A percentile compares a stretch with the other conserved stretches of the same genome.
phyloP scores from a whole-genome alignment of 2,888 invertebrate species.

The Drosophila lutescens region DNA sequence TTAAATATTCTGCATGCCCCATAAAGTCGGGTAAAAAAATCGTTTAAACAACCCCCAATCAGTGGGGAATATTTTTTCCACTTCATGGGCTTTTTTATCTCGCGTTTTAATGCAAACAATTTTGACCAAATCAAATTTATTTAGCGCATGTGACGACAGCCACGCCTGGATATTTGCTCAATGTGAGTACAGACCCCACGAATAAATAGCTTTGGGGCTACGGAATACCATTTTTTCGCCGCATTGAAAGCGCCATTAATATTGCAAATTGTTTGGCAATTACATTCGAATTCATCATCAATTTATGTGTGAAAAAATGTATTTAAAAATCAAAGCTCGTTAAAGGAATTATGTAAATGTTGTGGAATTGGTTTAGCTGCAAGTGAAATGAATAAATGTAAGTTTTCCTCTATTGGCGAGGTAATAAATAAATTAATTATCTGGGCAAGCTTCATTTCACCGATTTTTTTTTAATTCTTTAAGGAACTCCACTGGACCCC shows the following conservation, averaged over 20 bases:
- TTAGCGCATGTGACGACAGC: constrained; percentile 43
- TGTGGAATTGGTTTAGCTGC: constrained; percentile 2
- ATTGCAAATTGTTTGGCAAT: constrained; percentile 63
- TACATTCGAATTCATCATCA: constrained; percentile 47
- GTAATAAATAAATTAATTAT: neutral
- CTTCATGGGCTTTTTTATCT: constrained; percentile 7
- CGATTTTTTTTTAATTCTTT: neutral
- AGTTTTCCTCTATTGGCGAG: neutral
- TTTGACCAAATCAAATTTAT: constrained; percentile 60
- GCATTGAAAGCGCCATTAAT: constrained; percentile 53
- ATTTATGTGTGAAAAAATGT: constrained; percentile 43
- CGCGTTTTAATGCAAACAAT: constrained; percentile 28
- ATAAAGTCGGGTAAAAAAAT: neutral
- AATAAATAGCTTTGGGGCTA: constrained; percentile 15
- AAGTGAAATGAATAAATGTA: neutral
- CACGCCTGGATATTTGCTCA: constrained; percentile 7
- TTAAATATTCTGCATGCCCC: constrained; percentile 30
- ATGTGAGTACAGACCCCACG: constrained; percentile 4
- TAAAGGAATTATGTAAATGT: constrained; percentile 5
- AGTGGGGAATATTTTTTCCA: constrained; percentile 23
- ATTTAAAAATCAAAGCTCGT: constrained; percentile 15
- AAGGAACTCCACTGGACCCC: neutral
- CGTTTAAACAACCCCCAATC: constrained; percentile 12
- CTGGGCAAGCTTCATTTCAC: neutral
- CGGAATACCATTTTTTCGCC: constrained; percentile 10